Evolutionary conservation across 2,113 vertebrate genomes (phyloP).

Genomic region (Lepisosteus osseus): DNA sequence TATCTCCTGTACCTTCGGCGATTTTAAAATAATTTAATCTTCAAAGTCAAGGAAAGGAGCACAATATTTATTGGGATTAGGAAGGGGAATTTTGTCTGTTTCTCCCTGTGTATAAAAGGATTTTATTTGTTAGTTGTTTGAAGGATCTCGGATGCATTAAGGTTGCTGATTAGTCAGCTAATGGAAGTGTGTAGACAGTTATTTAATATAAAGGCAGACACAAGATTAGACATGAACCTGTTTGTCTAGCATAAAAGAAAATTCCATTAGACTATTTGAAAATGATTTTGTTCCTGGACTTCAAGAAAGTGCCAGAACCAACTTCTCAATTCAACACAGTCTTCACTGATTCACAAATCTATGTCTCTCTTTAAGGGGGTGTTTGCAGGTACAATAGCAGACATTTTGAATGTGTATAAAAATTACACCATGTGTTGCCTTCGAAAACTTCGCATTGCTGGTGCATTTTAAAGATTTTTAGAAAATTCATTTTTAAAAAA

Average conservation of each 20-base stretch:
- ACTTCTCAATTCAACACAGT: no score
- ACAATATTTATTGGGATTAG: slow-evolving; percentile 78
- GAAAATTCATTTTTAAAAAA: no score
- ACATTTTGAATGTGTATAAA: no score
- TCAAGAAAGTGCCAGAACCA: no score
- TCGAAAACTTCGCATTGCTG: no score
- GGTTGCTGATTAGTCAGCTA: slow-evolving; percentile 67
- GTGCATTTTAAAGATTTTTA: no score
- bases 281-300: no score
- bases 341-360: no score
- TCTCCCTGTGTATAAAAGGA: slow-evolving; percentile 66
- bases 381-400: no score
- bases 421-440: no score
- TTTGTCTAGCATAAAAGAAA: slow-evolving; percentile 47
- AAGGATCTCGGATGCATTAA: slow-evolving; percentile 71
- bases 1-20: slow-evolving; percentile 32
- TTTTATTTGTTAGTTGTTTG: slow-evolving; percentile 73
- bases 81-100: slow-evolving; percentile 67
- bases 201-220: slow-evolving; percentile 76
- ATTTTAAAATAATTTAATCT: slow-evolving; percentile 77
- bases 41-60: slow-evolving; percentile 75
- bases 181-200: slow-evolving; percentile 73
- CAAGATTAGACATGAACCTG: slow-evolving; percentile 67
- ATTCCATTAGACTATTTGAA: slow-evolving; percentile 4
- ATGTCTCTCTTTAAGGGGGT: no score